Conservation (phyloP, 1,140 invertebrate genomes). For the Holotrichia oblita region DNA sequence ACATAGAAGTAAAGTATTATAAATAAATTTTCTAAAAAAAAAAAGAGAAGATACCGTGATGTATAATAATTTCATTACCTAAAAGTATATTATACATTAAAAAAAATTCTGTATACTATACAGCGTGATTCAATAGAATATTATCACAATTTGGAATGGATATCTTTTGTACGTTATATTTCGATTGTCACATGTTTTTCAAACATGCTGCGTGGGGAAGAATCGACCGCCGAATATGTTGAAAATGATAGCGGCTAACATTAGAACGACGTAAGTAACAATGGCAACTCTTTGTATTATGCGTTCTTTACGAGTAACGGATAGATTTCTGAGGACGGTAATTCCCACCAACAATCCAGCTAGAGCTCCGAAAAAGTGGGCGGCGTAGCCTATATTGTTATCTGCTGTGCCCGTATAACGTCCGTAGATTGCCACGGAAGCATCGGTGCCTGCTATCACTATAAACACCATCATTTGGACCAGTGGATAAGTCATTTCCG, state of each 20-base stretch:
- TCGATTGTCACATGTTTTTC: neutral
- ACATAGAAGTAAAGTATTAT: too few species aligned
- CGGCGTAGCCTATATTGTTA: constrained; percentile 83
- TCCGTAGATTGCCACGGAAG: constrained; percentile 85
- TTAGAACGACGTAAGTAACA: constrained; percentile 77
- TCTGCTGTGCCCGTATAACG: constrained; percentile 74
- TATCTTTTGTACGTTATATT: too few species aligned
- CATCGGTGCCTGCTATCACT: constrained; percentile 72
- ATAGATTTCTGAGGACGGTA: constrained; percentile 87
- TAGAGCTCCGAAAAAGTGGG: constrained; percentile 87
- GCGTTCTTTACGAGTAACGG: constrained; percentile 86
- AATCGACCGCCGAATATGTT: constrained; percentile 48
- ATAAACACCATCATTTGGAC: constrained; percentile 82
- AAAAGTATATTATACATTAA: too few species aligned
- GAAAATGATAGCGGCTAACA: constrained; percentile 65
- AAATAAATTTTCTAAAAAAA: too few species aligned
- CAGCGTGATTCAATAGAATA: too few species aligned
- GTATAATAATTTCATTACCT: too few species aligned
- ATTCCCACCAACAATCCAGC: constrained; percentile 91
- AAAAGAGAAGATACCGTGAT: too few species aligned
- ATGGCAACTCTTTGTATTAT: constrained; percentile 85
- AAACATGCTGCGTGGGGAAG: constrained; percentile 44
- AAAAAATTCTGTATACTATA: too few species aligned
- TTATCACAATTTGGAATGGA: too few species aligned
- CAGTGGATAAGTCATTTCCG: constrained; percentile 89